Evolutionary conservation across 2,797 vertebrate species (phyloP), one percentile per base, ranked within the genome.

Genomic region (Paguma larvata): DNA sequence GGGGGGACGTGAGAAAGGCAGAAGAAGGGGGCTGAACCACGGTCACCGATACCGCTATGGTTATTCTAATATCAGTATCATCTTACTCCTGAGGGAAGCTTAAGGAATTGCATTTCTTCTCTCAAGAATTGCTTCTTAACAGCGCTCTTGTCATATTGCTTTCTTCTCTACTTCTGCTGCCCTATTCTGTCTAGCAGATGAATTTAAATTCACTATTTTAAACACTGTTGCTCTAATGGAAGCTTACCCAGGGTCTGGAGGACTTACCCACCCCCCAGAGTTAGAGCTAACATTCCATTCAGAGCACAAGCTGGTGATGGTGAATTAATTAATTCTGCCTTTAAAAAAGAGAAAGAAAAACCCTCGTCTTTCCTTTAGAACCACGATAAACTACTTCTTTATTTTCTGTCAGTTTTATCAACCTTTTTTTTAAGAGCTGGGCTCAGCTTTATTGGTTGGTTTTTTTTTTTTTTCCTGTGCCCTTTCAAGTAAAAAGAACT

Each of bases 311-410:
- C 8, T 34, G 1, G 32, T 21, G 82, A 30, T 32, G 82, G 65
- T 82, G 70, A 46, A 96, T 97, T 98, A 98, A 98, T 98, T 98
- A 97, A 97, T 97, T 98, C 97, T 97, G 75, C 34, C 82, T 97
- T 94, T 97, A 73, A 94, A 97, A 59, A 44, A 63, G 70, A 86
- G 16, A 87, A 94, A 94, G 86, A 89, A 91, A 94, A 98, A 59
- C 87, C 30, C 59, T 95, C 62, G 18, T 94, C 94, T 98, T 97
- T 97, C 91, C 96, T 68, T 97, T 96, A 98, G 80, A 98, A 97
- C 78, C 34, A 83, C 21, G 21, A 98, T 96, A 98, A 98, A 98
- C 93, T 97, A 85, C 68, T 97, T 82, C 94, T 85, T 95, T 98
- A 79, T 97, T 98, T 98, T 96, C 95, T 92, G 91, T 80, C 96